Base-by-base conservation (phyloP, 2,888 invertebrate genomes). In the Oxytorus armatus region DNA sequence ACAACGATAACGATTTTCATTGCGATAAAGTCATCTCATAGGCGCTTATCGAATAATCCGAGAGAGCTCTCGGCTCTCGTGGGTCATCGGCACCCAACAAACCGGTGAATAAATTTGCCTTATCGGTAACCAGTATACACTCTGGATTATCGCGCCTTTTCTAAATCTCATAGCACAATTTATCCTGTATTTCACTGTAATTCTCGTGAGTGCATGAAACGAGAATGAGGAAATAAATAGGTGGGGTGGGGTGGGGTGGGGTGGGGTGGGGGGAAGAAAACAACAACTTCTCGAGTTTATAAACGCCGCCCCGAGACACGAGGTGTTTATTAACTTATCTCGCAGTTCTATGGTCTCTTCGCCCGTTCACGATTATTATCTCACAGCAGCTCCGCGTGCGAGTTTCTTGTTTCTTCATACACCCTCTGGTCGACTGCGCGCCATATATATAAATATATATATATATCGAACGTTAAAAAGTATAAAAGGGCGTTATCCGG, bases 261-360 rank as follows among this genome's bases (percentile, higher is more conserved):
- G 23, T n/a, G 18, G 18, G 53, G 44, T n/a, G 36, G 18, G 14
- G 42, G 14, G 42, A 11, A 11, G 14, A 11, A 23, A 36, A 39
- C 42, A 33, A 69, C 39, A 42, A 47, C 25, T 23, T 68, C 69
- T 63, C 59, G 49, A 66, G 73, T 25, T 74, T 49, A 78, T 69
- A 53, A n/a, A n/a, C n/a, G n/a, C n/a, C 74, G 49, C 69, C 63
- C 55, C 55, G 44, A 70, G 70, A 70, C 70, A 63, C 74, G 79
- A 79, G 79, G 79, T 74, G 79, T 79, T 79, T 79, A 79, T 79
- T 79, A 79, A 79, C 79, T 79, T 75, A 79, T 79, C 79, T 75
- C 75, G 23, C 21, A 63, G 55, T 69, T 73, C 29, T 70, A 79
- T 42, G 74, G 79, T 74, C 74, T 63, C 74, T 47, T 79, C 69